phyloP scores from a whole-genome alignment of 1,140 invertebrate species.

The Diploscapter pachys region DNA sequence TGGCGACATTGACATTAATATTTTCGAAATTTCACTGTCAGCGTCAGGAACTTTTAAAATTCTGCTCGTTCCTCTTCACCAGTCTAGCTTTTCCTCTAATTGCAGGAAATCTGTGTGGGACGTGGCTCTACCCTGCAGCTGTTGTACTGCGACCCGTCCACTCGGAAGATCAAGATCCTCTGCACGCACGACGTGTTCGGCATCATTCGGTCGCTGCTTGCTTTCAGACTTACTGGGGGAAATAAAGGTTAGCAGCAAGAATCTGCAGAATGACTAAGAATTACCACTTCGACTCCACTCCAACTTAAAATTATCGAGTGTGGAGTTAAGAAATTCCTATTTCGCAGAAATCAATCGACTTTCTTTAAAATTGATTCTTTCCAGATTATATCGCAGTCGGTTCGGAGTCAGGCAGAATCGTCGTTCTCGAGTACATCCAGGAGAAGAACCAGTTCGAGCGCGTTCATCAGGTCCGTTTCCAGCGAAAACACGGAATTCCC shows the following conservation, averaged over 20 bases:
- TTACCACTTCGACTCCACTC: too few relatives aligned
- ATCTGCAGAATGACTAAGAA: background rate
- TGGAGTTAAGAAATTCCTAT: too few relatives aligned
- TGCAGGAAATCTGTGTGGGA: slow-evolving; percentile 76
- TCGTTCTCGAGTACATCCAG: slow-evolving; percentile 94
- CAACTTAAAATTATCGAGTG: too few relatives aligned
- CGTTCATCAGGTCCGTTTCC: slow-evolving; percentile 72
- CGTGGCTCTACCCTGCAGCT: slow-evolving; percentile 90
- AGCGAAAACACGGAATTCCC: too few relatives aligned
- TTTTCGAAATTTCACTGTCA: too few relatives aligned
- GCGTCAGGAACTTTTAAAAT: background rate
- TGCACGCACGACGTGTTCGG: slow-evolving; percentile 95
- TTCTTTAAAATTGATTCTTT: slow-evolving; percentile 38
- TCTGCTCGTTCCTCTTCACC: background rate
- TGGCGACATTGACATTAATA: too few relatives aligned
- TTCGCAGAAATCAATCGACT: too few relatives aligned
- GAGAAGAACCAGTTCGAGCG: slow-evolving; percentile 87
- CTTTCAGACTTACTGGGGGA: slow-evolving; percentile 91
- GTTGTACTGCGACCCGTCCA: slow-evolving; percentile 89
- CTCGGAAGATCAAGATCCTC: slow-evolving; percentile 88
- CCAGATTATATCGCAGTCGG: slow-evolving; percentile 95
- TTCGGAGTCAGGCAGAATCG: slow-evolving; percentile 94
- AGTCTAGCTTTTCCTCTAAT: slow-evolving; percentile 19
- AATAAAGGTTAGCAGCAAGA: slow-evolving; percentile 75
- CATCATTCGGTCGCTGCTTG: slow-evolving; percentile 86